Conservation (phyloP, 2,888 invertebrate species). For the Spilosoma lubricipeda region DNA sequence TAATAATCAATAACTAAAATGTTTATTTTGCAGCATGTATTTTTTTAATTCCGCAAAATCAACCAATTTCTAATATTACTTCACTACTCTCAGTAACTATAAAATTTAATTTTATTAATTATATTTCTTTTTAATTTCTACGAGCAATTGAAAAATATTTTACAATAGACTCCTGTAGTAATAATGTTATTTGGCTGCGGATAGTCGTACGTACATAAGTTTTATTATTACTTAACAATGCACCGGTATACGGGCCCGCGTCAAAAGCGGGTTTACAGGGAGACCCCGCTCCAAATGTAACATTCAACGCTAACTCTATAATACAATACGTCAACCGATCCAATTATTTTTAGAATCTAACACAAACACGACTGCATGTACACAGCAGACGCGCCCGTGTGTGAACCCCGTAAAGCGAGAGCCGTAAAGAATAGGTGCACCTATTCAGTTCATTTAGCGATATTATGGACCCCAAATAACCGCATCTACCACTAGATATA, state of each 20-base stretch:
- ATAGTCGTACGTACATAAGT: conserved; percentile 63
- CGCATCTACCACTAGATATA: conserved; percentile 23
- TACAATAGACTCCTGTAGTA: conserved; percentile 49
- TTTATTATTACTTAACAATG: conserved; percentile 61
- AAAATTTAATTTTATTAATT: conserved; percentile 40
- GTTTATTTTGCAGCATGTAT: conserved; percentile 34
- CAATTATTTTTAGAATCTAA: conserved; percentile 24
- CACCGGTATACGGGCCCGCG: conserved; percentile 59
- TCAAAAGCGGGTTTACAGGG: conserved; percentile 63
- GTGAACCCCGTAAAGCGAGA: conserved; percentile 30
- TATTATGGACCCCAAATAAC: conserved; percentile 42
- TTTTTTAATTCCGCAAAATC: conserved; percentile 29
- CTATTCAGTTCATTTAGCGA: conserved; percentile 48
- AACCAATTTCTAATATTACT: conserved; percentile 40
- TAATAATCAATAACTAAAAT: conserved; percentile 40
- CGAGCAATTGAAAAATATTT: conserved; percentile 47
- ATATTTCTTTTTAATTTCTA: too few species aligned
- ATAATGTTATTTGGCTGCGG: conserved; percentile 57
- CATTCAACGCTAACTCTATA: conserved; percentile 56
- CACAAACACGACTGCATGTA: conserved; percentile 23
- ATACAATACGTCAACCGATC: conserved; percentile 41
- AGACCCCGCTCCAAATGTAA: conserved; percentile 57
- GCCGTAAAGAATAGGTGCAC: conserved; percentile 47
- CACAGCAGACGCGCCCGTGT: conserved; percentile 25
- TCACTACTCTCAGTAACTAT: conserved; percentile 31